Conservation (phyloP, 1,140 invertebrate species). For the Drosophila takahashii region DNA sequence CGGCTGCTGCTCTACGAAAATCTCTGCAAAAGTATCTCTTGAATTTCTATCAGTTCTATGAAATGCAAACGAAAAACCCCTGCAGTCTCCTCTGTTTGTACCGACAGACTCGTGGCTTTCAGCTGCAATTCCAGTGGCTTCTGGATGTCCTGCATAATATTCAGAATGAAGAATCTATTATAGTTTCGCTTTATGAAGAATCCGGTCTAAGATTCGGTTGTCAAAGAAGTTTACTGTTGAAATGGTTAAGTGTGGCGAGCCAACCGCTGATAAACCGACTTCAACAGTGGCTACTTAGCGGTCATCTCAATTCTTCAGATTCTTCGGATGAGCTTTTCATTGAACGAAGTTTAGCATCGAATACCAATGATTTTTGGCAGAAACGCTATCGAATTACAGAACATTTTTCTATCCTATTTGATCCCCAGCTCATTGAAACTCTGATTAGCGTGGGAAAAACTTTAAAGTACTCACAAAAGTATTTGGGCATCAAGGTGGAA, state of each 20-base stretch:
- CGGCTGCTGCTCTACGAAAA: slow-evolving; percentile 2
- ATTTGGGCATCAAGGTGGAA: slow-evolving; percentile 5
- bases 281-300: slow-evolving; percentile 34
- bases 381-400: slow-evolving; percentile 19
- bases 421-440: not conserved
- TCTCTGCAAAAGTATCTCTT: slow-evolving; percentile 21
- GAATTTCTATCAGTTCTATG: slow-evolving; percentile 16
- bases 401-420: slow-evolving; percentile 23
- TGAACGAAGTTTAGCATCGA: not conserved
- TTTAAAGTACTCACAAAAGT: slow-evolving; percentile 1
- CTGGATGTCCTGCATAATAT: slow-evolving; percentile 4
- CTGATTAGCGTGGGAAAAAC: slow-evolving; percentile 35
- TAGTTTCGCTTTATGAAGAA: slow-evolving; percentile 30
- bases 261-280: slow-evolving; percentile 7
- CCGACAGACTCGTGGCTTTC: not conserved
- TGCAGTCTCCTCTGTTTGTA: slow-evolving; percentile 20
- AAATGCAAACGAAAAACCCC: not conserved
- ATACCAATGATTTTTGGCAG: slow-evolving; percentile 14
- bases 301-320: not conserved
- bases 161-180: not conserved
- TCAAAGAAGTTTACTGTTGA: slow-evolving; percentile 20
- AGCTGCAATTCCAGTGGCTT: slow-evolving; percentile 32
- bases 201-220: not conserved
- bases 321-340: slow-evolving; percentile 27
- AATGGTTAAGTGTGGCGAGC: slow-evolving; percentile 28